Evolutionary conservation across 2,113 vertebrate genomes (phyloP).

Genomic region (Cyprinodon variegatus): DNA sequence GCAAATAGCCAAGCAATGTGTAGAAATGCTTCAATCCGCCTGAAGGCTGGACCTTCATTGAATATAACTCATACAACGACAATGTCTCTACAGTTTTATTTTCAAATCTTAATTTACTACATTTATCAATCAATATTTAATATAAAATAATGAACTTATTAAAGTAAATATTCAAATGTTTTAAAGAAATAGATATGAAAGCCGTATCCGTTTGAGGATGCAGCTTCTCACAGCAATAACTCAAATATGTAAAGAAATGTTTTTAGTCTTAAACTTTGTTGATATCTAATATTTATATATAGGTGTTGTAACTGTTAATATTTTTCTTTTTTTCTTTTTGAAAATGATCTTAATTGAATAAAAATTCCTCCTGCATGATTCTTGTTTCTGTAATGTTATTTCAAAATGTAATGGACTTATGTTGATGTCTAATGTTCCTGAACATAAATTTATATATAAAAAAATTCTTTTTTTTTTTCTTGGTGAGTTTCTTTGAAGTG

Average conservation of each 20-base stretch:
- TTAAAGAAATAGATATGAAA: too few relatives aligned
- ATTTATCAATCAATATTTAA: conserved; percentile 17
- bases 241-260: neutral
- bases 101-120: neutral
- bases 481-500: neutral
- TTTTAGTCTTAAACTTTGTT: conserved; percentile 1
- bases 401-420: too few relatives aligned
- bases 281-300: conserved; percentile 38
- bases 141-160: neutral
- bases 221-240: neutral
- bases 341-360: neutral
- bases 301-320: conserved; percentile 32
- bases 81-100: conserved; percentile 31
- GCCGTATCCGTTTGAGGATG: neutral
- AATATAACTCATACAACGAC: conserved; percentile 1
- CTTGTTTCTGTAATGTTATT: neutral
- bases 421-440: too few relatives aligned
- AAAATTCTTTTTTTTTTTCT: too few relatives aligned
- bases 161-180: neutral
- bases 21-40: neutral
- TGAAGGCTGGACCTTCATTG: conserved; percentile 58
- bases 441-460: neutral
- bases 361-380: neutral
- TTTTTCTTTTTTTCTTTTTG: conserved; percentile 24
- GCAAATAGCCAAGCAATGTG: too few relatives aligned